Evolutionary conservation across 2,113 vertebrate genomes (phyloP), one percentile per base, ranked within the genome.

Genomic region (Pica pica): DNA sequence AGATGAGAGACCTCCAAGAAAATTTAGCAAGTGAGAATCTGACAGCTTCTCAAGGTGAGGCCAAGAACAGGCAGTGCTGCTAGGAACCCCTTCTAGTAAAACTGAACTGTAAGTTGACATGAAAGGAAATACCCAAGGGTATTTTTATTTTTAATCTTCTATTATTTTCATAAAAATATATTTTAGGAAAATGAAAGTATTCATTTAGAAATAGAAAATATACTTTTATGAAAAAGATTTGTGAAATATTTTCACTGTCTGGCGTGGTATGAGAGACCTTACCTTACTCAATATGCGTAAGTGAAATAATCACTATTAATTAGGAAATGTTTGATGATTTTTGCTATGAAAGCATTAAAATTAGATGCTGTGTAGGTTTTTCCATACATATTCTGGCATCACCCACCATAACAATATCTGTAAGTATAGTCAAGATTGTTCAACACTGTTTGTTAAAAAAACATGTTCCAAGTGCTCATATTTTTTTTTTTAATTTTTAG

Each of bases 11-110:
- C 89, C 84, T 79, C 73, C 0, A 0, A 92, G 80, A 94, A 80
- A 35, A 39, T 90, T 89, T 76, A 89, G 53, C 73, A 52, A 92
- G 73, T 59, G 37, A 90, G 39, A 88, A 68, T 74, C 44, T 84
- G 61, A 75, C 84, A 94, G 75, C 17, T 90, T 86, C 84, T 90
- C 95, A 83, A 88, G 56, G 60, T 92, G 74, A 87, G 56, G 59
- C 47, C 75, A 88, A 80, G 63, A 94, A 83, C 35, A 88, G 42
- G 22, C 35, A 47, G 28, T 49, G 73, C 19, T 92, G 37, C 39
- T 91, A 87, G 55, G 86, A 94, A 60, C 26, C 13, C 11, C 0
- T 76, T 53, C 24, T 79, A 59, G 22, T 39, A 65, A 84, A 79
- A 73, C 20, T 53, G 49, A 94, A 65, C 8, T n/a, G 60, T 16